Conservation (phyloP, 2,797 vertebrate genomes). For the Hemitrygon akajei region DNA sequence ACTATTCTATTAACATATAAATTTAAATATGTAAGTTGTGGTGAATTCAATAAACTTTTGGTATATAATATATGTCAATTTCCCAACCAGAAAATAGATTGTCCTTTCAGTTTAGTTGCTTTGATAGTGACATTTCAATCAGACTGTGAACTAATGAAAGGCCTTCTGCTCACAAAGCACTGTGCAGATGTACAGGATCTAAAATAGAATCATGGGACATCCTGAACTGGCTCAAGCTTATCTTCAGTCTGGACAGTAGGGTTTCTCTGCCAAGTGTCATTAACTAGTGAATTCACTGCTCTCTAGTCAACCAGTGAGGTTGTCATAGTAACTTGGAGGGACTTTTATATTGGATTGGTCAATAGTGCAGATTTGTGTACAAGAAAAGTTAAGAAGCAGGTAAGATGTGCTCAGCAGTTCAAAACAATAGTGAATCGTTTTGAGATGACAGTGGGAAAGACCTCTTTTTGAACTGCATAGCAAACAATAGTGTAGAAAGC, state of each 20-base stretch:
- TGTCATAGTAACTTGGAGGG: neutral
- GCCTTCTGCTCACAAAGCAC: neutral
- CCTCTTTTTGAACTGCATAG: neutral
- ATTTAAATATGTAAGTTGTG: neutral
- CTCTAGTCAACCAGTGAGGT: neutral
- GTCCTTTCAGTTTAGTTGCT: neutral
- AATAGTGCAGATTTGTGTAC: neutral
- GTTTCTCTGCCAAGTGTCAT: neutral
- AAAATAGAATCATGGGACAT: neutral
- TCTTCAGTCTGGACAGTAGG: neutral
- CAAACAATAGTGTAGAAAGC: neutral
- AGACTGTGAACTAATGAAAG: neutral
- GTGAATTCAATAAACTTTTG: neutral
- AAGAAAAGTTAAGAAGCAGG: neutral
- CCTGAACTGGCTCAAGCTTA: neutral
- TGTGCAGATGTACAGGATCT: neutral
- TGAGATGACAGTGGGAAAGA: neutral
- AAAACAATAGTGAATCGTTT: neutral
- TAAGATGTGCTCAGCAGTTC: neutral
- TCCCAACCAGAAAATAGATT: neutral
- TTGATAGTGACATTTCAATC: neutral
- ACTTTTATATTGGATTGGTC: neutral
- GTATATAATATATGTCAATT: neutral
- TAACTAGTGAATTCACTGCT: neutral
- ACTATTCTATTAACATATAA: neutral